Evolutionary conservation across 2,113 vertebrate genomes (phyloP), one percentile per base, ranked within the genome.

Genomic region (Microtus richardsoni): DNA sequence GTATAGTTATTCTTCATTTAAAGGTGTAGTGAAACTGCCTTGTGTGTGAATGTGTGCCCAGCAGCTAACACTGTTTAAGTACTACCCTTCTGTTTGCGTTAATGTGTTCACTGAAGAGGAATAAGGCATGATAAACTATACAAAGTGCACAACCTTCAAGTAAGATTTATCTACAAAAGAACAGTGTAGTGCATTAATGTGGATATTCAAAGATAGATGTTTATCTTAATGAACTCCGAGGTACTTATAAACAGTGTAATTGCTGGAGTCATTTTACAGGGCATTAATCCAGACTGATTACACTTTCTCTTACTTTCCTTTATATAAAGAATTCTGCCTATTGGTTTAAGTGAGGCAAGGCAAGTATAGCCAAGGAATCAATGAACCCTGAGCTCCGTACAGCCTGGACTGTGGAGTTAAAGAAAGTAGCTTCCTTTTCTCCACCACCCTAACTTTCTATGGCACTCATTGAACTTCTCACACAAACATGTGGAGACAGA

Each of bases 141-240:
- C 39, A 95, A 95, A 96, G 87, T 89, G 87, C 70, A 93, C n/a
- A 73, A 22, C 64, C 54, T 93, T 95, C 93, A 89, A 77, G 92
- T 86, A 89, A 97, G 96, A 98, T 98, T 97, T 97, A 97, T 95
- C 88, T 96, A 96, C 94, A 96, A 97, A 98, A 97, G 95, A 98
- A 60, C 10, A 98, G 96, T 95, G 93, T 98, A 97, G 88, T 92
- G 2, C 97, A 97, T 98, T 98, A 98, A 98, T 97, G 97, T n/a
- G 36, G 97, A 97, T 98, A 97, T 98, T 98, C 97, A 97, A 95
- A 98, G 96, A 96, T 96, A 97, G 97, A 98, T 98, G 96, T 98
- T 98, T 98, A 98, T 98, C 96, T 98, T 98, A 98, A 96, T 98
- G 97, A 94, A 98, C 98, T 98, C 98, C 78, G 94, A 97, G 96